A percentile compares a stretch with the other conserved stretches of the same genome.
These are phyloP conservation scores for Leptinotarsa defecta DNA, from an alignment of 1,140 invertebrate species.

Conservation along the genomic window DNA sequence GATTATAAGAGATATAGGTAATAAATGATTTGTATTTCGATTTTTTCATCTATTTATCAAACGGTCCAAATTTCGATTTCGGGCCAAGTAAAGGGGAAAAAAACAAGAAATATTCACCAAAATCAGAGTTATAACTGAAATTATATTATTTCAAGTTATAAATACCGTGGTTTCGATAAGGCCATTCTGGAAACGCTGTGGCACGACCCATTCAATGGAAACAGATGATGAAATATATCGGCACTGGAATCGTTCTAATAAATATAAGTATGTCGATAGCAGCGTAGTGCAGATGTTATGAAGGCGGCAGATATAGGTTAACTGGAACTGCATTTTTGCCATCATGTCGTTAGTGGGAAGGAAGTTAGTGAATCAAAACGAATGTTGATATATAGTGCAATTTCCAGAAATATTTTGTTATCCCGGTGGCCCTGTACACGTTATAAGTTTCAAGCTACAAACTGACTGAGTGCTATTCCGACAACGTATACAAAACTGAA, in stretches of 20 bases:
- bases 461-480: too few relatives aligned
- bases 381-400: not conserved
- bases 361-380: not conserved
- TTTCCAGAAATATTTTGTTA: not conserved
- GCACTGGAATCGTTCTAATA: not conserved
- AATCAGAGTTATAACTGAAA: not conserved
- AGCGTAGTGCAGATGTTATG: not conserved
- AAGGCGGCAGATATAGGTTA: not conserved
- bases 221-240: not conserved
- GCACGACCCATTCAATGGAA: not conserved
- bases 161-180: not conserved
- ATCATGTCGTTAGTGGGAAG: not conserved
- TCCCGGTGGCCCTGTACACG: too few relatives aligned
- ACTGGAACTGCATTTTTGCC: not conserved
- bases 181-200: not conserved
- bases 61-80: too few relatives aligned
- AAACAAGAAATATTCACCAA: not conserved
- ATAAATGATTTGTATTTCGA: too few relatives aligned
- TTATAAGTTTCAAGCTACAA: too few relatives aligned
- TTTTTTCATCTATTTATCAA: too few relatives aligned
- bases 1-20: too few relatives aligned
- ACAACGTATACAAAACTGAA: too few relatives aligned
- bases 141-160: not conserved
- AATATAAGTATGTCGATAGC: constrained; percentile 8
- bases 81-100: too few relatives aligned